Percentiles rank a stretch among this genome's conserved stretches.
These are phyloP conservation scores for Paracanthobrama guichenoti DNA, from an alignment of 2,113 vertebrate species.

Conservation along the genomic window DNA sequence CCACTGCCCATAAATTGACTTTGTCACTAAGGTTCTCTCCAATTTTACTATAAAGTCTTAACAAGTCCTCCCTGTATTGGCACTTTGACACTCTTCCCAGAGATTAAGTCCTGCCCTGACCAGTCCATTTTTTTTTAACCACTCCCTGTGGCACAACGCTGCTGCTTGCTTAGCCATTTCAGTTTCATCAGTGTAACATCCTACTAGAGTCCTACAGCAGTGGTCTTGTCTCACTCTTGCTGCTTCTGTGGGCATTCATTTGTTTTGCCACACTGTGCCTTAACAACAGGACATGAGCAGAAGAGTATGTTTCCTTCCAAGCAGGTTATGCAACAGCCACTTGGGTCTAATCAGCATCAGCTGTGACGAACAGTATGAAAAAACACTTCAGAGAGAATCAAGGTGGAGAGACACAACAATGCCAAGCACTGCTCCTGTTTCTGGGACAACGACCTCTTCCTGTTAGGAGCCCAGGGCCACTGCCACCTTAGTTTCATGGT, in stretches of 20 bases:
- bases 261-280: conserved; percentile 43
- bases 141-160: conserved; percentile 59
- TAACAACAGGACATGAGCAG: conserved; percentile 41
- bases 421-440: neutral
- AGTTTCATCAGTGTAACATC: conserved; percentile 63
- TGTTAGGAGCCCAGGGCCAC: neutral
- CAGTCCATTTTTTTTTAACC: conserved; percentile 60
- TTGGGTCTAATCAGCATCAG: conserved; percentile 36
- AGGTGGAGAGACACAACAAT: conserved; percentile 9
- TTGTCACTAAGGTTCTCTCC: neutral
- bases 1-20: neutral
- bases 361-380: neutral
- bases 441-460: neutral
- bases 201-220: conserved; percentile 60
- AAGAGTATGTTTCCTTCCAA: conserved; percentile 25
- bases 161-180: conserved; percentile 50
- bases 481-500: too few species aligned
- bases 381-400: conserved; percentile 42
- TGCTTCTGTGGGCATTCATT: conserved; percentile 49
- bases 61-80: neutral
- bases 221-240: conserved; percentile 60
- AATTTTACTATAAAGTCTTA: neutral
- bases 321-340: conserved; percentile 32
- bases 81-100: conserved; percentile 7
- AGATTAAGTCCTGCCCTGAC: conserved; percentile 54